A percentile compares a stretch with the other conserved stretches of the same genome.
Conservation (phyloP, 2,797 vertebrate genomes). For the Sitta carolinensis region DNA sequence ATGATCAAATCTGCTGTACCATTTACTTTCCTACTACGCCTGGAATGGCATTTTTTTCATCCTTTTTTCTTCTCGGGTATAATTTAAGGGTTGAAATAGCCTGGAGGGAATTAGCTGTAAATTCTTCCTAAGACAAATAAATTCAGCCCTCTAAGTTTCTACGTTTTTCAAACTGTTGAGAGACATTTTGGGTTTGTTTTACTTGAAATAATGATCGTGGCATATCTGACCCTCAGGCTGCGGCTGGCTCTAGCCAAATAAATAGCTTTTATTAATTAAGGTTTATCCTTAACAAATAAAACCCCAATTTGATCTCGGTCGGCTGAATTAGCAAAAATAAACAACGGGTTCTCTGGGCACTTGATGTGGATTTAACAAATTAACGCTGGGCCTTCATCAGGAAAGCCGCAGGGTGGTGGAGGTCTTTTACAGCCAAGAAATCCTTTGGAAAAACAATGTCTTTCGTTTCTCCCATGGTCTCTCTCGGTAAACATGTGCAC, state of each 20-base stretch:
- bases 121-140: conserved; percentile 84
- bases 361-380: conserved; percentile 81
- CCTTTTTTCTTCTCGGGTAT: conserved; percentile 53
- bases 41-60: neutral
- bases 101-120: conserved; percentile 78
- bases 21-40: neutral
- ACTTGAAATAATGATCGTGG: conserved; percentile 76
- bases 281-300: conserved; percentile 74
- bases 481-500: conserved; percentile 52
- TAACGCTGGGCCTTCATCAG: conserved; percentile 73
- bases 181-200: conserved; percentile 77
- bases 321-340: conserved; percentile 78
- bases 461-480: conserved; percentile 27
- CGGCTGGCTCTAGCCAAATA: conserved; percentile 74
- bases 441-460: conserved; percentile 60
- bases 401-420: conserved; percentile 46
- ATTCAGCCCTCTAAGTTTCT: conserved; percentile 60
- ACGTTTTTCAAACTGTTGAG: conserved; percentile 63
- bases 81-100: conserved; percentile 76
- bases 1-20: conserved; percentile 19
- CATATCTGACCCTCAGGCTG: conserved; percentile 71
- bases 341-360: conserved; percentile 69
- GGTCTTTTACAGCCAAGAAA: conserved; percentile 60
- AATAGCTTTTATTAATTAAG: conserved; percentile 85
- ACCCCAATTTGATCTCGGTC: conserved; percentile 62